These are phyloP conservation scores for Meandrina meandrites DNA, from an alignment of 92 coral and sea anemone species.

Conservation along the genomic window DNA sequence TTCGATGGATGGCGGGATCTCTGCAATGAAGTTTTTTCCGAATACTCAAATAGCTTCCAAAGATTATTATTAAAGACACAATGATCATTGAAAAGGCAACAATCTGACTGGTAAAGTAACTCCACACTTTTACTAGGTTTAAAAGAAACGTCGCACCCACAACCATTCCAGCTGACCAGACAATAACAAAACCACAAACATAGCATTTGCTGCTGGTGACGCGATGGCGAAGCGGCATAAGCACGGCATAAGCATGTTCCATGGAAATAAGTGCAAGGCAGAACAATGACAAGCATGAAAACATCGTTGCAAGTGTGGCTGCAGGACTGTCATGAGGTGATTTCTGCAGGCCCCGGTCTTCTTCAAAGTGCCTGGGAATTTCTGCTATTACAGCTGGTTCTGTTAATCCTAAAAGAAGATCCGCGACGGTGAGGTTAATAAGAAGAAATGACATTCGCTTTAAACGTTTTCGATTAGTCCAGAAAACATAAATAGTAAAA, in stretches of 20 bases:
- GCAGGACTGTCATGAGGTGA: neutral
- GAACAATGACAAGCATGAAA: neutral
- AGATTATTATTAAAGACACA: neutral
- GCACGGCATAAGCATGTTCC: slow-evolving; percentile 32
- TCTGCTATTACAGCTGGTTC: neutral
- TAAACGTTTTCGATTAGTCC: slow-evolving; percentile 7
- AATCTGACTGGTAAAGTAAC: neutral
- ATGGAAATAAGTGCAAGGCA: slow-evolving; percentile 14
- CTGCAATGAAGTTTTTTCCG: neutral
- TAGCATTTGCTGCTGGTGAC: neutral
- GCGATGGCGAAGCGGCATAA: slow-evolving; percentile 36
- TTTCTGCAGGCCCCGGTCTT: neutral
- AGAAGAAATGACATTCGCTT: slow-evolving; percentile 13
- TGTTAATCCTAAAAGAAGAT: slow-evolving; percentile 13
- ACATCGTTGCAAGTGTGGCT: neutral
- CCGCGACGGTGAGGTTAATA: slow-evolving; percentile 15
- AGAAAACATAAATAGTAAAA: slow-evolving; percentile 32
- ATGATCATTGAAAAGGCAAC: neutral
- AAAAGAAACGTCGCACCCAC: neutral
- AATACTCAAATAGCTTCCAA: slow-evolving; percentile 1
- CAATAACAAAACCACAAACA: neutral
- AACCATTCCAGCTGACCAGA: slow-evolving; percentile 5
- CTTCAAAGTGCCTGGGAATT: neutral
- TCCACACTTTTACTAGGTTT: neutral
- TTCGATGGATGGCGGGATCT: neutral